A percentile compares a stretch with the other conserved stretches of the same genome.
These are phyloP conservation scores for Mesocricetus auratus DNA, from an alignment of 2,113 vertebrate genomes.

Conservation along the genomic window DNA sequence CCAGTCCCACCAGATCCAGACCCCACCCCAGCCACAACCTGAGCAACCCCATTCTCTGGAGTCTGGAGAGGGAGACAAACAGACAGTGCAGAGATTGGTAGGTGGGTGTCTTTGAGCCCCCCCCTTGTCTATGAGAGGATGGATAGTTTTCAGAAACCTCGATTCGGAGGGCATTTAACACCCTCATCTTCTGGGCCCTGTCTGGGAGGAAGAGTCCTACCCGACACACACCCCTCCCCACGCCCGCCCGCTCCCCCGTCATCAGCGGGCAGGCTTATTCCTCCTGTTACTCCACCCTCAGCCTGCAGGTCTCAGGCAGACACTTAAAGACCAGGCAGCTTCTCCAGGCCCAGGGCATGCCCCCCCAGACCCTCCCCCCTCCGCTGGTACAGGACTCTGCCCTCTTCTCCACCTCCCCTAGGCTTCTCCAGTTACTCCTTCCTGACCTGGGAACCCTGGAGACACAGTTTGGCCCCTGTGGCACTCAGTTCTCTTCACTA, in stretches of 20 bases:
- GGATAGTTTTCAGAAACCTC: not conserved
- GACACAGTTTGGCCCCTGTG: not conserved
- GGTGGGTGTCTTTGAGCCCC: not conserved
- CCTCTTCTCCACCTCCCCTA: not conserved
- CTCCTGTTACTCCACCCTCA: not conserved
- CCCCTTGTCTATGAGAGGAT: not conserved
- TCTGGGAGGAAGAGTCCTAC: not conserved
- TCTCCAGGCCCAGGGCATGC: not conserved
- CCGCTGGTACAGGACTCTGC: not conserved
- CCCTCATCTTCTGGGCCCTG: not conserved
- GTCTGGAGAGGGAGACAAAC: not conserved
- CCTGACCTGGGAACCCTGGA: not conserved
- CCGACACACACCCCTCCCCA: too few relatives aligned
- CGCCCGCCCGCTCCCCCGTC: too few relatives aligned
- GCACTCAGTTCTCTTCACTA: not conserved
- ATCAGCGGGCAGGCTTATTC: not conserved
- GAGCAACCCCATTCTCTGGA: slow-evolving; percentile 50
- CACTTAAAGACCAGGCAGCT: slow-evolving; percentile 33
- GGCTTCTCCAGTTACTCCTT: not conserved
- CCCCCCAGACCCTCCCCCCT: not conserved
- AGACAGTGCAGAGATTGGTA: not conserved
- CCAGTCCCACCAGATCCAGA: slow-evolving; percentile 81
- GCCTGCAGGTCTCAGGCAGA: not conserved
- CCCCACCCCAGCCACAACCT: slow-evolving; percentile 61
- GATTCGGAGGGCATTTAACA: not conserved